Evolutionary conservation across 2,113 vertebrate species (phyloP).

Genomic region (Turnix velox): DNA sequence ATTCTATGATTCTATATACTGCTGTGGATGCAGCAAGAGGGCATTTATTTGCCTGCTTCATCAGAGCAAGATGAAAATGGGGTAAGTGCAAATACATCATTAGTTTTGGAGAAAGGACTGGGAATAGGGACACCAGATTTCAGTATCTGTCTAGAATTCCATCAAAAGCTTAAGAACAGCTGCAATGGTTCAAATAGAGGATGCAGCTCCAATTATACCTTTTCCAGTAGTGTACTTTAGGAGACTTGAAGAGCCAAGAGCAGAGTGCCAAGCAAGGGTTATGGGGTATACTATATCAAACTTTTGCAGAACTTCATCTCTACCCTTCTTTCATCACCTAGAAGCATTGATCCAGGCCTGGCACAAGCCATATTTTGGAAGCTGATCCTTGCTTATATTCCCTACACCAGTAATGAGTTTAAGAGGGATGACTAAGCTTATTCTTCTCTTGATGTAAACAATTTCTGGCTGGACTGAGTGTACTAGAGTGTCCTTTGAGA

Average conservation of each 20-base stretch:
- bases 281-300: neutral
- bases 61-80: neutral
- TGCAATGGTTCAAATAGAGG: neutral
- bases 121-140: neutral
- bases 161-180: neutral
- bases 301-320: neutral
- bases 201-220: neutral
- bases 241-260: neutral
- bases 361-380: neutral
- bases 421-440: neutral
- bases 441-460: neutral
- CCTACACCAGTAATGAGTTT: neutral
- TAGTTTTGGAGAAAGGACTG: neutral
- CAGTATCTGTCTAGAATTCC: neutral
- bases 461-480: neutral
- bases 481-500: neutral
- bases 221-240: neutral
- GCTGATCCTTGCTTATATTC: neutral
- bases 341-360: neutral
- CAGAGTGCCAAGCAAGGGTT: neutral
- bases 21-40: neutral
- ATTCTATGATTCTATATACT: too few relatives aligned
- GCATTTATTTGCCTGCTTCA: neutral
- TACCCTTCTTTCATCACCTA: neutral
- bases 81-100: neutral